Evolutionary conservation across 2,113 vertebrate genomes (phyloP).

Genomic region (Myotis yumanensis): DNA sequence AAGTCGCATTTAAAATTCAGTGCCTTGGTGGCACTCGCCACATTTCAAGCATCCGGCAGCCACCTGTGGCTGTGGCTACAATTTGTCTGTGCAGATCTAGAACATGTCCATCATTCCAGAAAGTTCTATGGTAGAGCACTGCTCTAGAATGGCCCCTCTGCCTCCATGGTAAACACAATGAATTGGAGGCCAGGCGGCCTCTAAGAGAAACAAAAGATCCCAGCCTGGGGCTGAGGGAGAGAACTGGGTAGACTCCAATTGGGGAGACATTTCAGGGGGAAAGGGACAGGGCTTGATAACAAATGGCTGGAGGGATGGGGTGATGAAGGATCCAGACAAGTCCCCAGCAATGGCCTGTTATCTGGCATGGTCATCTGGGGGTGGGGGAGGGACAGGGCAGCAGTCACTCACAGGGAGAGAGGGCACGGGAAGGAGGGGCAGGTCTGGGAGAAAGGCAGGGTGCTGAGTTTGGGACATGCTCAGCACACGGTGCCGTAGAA

Average conservation of each 20-base stretch:
- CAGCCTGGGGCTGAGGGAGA: background rate
- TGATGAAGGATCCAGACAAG: background rate
- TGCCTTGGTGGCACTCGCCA: background rate
- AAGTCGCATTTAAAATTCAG: background rate
- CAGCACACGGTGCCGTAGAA: background rate
- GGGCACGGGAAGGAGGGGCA: too few species aligned
- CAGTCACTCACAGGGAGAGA: background rate
- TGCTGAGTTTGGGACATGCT: background rate
- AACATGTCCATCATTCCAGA: background rate
- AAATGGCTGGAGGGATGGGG: accelerated
- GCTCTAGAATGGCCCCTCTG: background rate
- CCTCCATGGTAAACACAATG: background rate
- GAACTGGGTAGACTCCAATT: accelerated
- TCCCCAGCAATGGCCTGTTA: background rate
- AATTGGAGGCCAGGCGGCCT: background rate
- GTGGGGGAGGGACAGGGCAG: too few species aligned
- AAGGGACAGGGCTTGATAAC: background rate
- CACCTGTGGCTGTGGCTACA: background rate
- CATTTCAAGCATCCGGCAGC: background rate
- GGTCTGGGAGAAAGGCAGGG: accelerated
- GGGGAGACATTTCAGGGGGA: accelerated
- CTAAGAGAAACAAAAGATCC: background rate
- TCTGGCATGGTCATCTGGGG: background rate
- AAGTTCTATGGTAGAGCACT: background rate
- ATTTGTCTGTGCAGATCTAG: background rate